A percentile compares a stretch with the other conserved stretches of the same genome.
Conservation (phyloP, 2,797 vertebrate species). For the Neosalanx taihuensis region DNA sequence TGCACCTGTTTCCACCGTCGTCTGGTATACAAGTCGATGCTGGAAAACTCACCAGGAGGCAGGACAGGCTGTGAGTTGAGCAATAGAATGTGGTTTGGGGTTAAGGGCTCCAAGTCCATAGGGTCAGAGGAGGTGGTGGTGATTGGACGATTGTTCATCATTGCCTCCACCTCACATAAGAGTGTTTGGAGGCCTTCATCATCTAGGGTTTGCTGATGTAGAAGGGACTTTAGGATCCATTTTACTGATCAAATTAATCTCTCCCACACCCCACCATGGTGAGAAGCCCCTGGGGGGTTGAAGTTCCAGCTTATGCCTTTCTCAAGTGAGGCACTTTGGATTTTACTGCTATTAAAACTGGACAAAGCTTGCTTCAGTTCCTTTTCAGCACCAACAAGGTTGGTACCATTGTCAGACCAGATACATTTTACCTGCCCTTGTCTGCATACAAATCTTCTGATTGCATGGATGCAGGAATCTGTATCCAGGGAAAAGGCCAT, state of each 20-base stretch:
- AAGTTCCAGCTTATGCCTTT: neutral
- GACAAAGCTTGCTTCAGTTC: constrained; percentile 9
- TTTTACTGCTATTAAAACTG: neutral
- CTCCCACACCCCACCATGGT: constrained; percentile 11
- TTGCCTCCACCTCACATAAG: constrained; percentile 12
- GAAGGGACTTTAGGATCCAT: neutral
- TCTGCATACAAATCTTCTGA: neutral
- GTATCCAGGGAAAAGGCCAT: too few species aligned
- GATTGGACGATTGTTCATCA: too few species aligned
- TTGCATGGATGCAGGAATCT: too few species aligned
- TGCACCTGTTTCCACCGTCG: too few species aligned
- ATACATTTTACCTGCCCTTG: neutral
- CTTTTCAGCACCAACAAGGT: neutral
- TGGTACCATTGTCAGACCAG: neutral
- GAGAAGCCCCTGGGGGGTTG: constrained; percentile 7
- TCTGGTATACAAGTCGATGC: too few species aligned
- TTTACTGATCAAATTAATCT: constrained; percentile 2
- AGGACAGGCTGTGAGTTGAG: too few species aligned
- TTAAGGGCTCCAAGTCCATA: too few species aligned
- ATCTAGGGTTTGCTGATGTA: neutral
- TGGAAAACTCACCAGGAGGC: too few species aligned
- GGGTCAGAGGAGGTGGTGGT: too few species aligned
- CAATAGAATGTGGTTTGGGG: too few species aligned
- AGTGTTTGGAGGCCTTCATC: constrained; percentile 8
- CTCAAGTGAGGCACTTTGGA: neutral